phyloP scores from a whole-genome alignment of 2,888 invertebrate species.

The Limenitis camilla region DNA sequence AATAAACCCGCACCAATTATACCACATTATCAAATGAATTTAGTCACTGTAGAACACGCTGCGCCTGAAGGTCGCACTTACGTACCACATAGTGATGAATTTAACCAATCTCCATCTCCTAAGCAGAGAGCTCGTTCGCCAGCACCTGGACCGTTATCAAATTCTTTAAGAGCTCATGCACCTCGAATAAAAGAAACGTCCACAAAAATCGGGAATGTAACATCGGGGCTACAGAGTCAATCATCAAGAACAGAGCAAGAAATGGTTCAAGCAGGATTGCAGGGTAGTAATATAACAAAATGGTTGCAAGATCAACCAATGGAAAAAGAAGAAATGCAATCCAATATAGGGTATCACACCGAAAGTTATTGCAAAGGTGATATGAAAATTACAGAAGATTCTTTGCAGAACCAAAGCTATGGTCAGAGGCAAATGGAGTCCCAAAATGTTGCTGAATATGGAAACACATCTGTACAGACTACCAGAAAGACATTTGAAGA shows the following conservation, averaged over 20 bases:
- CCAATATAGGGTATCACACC: slow-evolving; percentile 64
- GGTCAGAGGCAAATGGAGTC: slow-evolving; percentile 61
- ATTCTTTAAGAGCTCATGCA: slow-evolving; percentile 78
- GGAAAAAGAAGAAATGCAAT: slow-evolving; percentile 62
- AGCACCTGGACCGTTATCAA: slow-evolving; percentile 81
- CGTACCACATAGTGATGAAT: slow-evolving; percentile 75
- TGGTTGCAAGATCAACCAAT: slow-evolving; percentile 59
- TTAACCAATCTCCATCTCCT: slow-evolving; percentile 79
- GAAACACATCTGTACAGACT: slow-evolving; percentile 76
- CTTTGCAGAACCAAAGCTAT: slow-evolving; percentile 55
- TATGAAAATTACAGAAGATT: slow-evolving; percentile 54
- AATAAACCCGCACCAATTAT: slow-evolving; percentile 84
- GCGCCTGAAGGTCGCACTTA: slow-evolving; percentile 76
- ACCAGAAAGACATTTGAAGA: slow-evolving; percentile 79
- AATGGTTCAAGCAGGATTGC: slow-evolving; percentile 3
- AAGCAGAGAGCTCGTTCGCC: slow-evolving; percentile 79
- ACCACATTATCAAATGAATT: slow-evolving; percentile 85
- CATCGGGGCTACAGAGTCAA: slow-evolving; percentile 9
- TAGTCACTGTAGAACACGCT: slow-evolving; percentile 79
- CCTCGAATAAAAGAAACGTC: slow-evolving; percentile 74
- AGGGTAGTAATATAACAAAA: slow-evolving; percentile 30
- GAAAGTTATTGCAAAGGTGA: slow-evolving; percentile 62
- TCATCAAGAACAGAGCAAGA: slow-evolving; percentile 38
- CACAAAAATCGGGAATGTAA: slow-evolving; percentile 37
- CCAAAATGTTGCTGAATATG: slow-evolving; percentile 71